Conservation (phyloP, 2,888 invertebrate species). For the Lasioglossum lativentre region DNA sequence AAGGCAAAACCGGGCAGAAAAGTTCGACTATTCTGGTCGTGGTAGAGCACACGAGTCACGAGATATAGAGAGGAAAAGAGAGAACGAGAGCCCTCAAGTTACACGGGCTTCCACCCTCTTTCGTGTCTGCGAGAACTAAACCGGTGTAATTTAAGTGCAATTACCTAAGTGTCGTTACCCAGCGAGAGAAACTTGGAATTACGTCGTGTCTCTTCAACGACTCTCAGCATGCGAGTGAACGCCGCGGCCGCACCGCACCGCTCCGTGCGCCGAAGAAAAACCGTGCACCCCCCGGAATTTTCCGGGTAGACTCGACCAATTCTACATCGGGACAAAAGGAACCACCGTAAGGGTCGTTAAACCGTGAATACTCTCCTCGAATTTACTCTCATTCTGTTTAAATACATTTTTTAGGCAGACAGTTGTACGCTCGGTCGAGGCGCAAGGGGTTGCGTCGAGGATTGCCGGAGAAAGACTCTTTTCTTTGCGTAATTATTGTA, state of each 20-base stretch:
- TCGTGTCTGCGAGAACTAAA: slow-evolving; percentile 59
- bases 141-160: slow-evolving; percentile 66
- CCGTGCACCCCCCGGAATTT: slow-evolving; percentile 7
- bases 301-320: background rate
- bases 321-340: background rate
- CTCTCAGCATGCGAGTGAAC: slow-evolving; percentile 18
- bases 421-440: background rate
- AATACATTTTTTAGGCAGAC: background rate
- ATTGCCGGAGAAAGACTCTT: background rate
- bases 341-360: background rate
- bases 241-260: no score
- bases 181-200: slow-evolving; percentile 55
- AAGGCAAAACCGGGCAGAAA: slow-evolving; percentile 48
- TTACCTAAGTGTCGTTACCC: slow-evolving; percentile 64
- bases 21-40: slow-evolving; percentile 53
- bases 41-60: slow-evolving; percentile 23
- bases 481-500: background rate
- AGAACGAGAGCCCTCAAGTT: slow-evolving; percentile 35
- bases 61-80: background rate
- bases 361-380: background rate
- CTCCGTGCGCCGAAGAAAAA: slow-evolving; percentile 7
- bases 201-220: slow-evolving; percentile 54
- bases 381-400: background rate
- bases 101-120: slow-evolving; percentile 54
- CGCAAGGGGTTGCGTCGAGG: background rate